Conservation (phyloP, 2,113 vertebrate genomes). For the Pithys albifrons region DNA sequence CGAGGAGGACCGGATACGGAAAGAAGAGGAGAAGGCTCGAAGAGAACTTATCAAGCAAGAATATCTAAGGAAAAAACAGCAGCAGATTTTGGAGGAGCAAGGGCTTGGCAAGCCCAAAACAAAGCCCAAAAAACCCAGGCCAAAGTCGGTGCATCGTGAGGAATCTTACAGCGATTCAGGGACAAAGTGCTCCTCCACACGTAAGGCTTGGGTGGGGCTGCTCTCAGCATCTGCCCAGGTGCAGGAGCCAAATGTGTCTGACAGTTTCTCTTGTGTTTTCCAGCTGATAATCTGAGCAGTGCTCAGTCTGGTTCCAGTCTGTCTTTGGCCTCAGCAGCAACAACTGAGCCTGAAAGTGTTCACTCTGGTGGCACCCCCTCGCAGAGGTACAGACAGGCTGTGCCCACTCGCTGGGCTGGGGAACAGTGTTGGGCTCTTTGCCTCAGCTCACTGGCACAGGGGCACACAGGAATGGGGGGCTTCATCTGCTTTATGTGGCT, state of each 20-base stretch:
- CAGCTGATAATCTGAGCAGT: conserved; percentile 87
- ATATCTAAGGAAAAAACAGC: conserved; percentile 91
- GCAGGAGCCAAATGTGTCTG: background rate
- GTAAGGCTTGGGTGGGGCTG: conserved; percentile 67
- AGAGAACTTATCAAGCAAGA: conserved; percentile 96
- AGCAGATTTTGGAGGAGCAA: conserved; percentile 91
- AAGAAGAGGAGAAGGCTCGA: conserved; percentile 94
- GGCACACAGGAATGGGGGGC: background rate
- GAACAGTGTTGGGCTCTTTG: background rate
- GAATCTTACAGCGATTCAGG: conserved; percentile 82
- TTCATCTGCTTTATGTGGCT: background rate
- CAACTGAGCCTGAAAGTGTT: conserved; percentile 89
- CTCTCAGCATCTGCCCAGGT: background rate
- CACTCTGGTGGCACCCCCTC: conserved; percentile 86
- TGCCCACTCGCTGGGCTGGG: background rate
- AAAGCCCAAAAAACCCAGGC: conserved; percentile 82
- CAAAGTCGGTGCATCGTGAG: conserved; percentile 89
- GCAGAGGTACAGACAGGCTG: conserved; percentile 76
- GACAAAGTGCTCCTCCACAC: conserved; percentile 83
- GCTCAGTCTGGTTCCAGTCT: conserved; percentile 92
- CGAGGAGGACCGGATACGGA: conserved; percentile 91
- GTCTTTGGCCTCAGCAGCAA: conserved; percentile 87
- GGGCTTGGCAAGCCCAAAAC: conserved; percentile 85
- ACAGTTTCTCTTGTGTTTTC: background rate
- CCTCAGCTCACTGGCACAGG: background rate